Evolutionary conservation across 2,888 invertebrate species (phyloP).

Genomic region (Polymixis lichenea): DNA sequence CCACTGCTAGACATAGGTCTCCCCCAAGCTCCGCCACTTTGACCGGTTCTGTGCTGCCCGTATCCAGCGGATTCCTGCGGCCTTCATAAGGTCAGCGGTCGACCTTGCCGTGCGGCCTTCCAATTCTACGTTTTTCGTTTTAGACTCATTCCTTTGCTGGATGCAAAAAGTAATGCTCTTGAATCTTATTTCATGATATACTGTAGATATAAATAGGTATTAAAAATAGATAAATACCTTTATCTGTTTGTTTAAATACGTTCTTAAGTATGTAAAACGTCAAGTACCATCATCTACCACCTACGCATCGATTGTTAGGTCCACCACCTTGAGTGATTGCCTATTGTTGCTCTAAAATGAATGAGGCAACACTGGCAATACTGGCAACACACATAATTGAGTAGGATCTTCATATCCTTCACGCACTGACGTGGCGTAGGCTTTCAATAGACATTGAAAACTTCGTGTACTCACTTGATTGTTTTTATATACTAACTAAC

Average conservation of each 20-base stretch:
- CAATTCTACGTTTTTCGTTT: too few relatives aligned
- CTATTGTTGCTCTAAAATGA: constrained; percentile 72
- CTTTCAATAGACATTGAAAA: constrained; percentile 64
- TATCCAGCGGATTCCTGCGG: too few relatives aligned
- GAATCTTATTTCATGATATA: not conserved
- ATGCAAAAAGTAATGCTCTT: not conserved
- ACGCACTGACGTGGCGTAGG: constrained; percentile 66
- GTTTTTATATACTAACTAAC: not conserved
- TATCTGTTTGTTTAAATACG: constrained; percentile 5
- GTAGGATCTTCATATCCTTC: constrained; percentile 70
- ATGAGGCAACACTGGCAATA: constrained; percentile 63
- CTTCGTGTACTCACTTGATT: constrained; percentile 44
- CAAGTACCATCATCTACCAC: constrained; percentile 37
- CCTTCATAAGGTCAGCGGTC: too few relatives aligned
- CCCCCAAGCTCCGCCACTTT: too few relatives aligned
- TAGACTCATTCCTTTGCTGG: not conserved
- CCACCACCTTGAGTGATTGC: constrained; percentile 68
- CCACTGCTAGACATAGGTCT: too few relatives aligned
- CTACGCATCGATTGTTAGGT: constrained; percentile 62
- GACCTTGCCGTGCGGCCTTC: too few relatives aligned
- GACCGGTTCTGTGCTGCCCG: too few relatives aligned
- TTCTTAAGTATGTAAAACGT: not conserved
- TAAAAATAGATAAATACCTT: not conserved
- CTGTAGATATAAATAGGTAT: not conserved
- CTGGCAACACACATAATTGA: constrained; percentile 66